Evolutionary conservation across 2,113 vertebrate species (phyloP), one percentile per base, ranked within the genome.

Genomic region (Oryzias celebensis): DNA sequence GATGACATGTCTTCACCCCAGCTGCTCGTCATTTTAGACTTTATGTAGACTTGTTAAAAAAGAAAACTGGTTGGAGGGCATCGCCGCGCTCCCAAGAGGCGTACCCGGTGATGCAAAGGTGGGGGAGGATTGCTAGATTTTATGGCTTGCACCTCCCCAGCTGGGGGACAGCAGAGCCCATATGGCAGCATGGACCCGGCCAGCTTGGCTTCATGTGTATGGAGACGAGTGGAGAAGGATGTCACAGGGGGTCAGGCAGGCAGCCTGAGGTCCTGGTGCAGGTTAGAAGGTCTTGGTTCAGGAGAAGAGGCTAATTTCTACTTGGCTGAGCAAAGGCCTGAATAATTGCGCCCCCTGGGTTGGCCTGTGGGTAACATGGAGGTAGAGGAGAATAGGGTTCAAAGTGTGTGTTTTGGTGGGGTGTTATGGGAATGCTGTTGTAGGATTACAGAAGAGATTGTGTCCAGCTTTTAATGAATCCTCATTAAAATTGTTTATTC

Each of bases 311-410:
- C 78, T 85, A 78, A 88, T 90, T 87, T 90, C 79, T 84, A 81
- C 84, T 88, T 85, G 85, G 84, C 72, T 86, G 83, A 89, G 78
- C 86, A 86, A 83, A 89, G 85, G 75, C 76, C 68, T 72, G 77
- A 82, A 85, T 92, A 89, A 91, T 91, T 91, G 86, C 55, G 57
- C 85, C 90, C 78, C 72, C 75, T 77, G 87, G 90, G 81, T 82
- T 58, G 62, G 76, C 89, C 82, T 80, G 8, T 73, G 74, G 84
- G 74, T 81, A 69, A 65, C 62, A 68, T 73, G 57, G 80, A 85
- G 71, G 77, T 75, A 82, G 67, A 80, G 71, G 49, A 41, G 68
- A 81, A 66, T 16, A 56, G 15, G 65, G 47, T 44, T 52, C 8
- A 2, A 53, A 44, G 36, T 36, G 36, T 36, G 36, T 36, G 36